Evolutionary conservation across 1,140 invertebrate genomes (phyloP).

Genomic region (Drosophila ercepeae): DNA sequence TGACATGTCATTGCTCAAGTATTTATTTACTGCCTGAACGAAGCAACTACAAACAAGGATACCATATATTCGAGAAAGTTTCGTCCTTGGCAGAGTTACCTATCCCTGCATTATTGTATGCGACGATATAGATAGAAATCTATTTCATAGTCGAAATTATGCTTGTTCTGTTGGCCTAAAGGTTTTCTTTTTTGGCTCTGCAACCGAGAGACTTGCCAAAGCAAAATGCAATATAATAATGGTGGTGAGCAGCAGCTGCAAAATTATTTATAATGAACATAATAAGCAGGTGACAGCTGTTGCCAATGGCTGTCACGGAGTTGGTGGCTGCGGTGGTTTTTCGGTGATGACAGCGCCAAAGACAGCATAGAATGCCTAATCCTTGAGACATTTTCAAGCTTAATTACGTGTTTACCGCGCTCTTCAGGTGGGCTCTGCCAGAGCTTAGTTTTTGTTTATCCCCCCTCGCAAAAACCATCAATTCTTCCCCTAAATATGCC

Average conservation of each 20-base stretch:
- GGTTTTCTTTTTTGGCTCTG: background rate
- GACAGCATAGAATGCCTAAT: slow-evolving; percentile 67
- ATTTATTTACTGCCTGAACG: slow-evolving; percentile 65
- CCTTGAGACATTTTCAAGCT: slow-evolving; percentile 72
- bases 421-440: slow-evolving; percentile 36
- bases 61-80: slow-evolving; percentile 9
- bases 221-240: slow-evolving; percentile 30
- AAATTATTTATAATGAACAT: slow-evolving; percentile 82
- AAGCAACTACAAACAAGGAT: slow-evolving; percentile 28
- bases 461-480: background rate
- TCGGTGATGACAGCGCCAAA: slow-evolving; percentile 65
- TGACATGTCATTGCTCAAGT: slow-evolving; percentile 80
- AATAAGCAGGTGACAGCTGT: slow-evolving; percentile 74
- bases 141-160: no score
- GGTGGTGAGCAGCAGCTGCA: slow-evolving; percentile 54
- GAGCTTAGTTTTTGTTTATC: slow-evolving; percentile 21
- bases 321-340: slow-evolving; percentile 26
- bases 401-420: slow-evolving; percentile 77
- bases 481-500: background rate
- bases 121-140: no score
- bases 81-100: slow-evolving; percentile 1
- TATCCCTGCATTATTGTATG: background rate
- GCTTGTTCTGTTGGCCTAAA: no score
- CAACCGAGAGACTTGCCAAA: background rate
- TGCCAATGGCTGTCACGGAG: slow-evolving; percentile 59